Base-by-base conservation (phyloP, 2,113 vertebrate genomes). In the Xiphorhynchus elegans region DNA sequence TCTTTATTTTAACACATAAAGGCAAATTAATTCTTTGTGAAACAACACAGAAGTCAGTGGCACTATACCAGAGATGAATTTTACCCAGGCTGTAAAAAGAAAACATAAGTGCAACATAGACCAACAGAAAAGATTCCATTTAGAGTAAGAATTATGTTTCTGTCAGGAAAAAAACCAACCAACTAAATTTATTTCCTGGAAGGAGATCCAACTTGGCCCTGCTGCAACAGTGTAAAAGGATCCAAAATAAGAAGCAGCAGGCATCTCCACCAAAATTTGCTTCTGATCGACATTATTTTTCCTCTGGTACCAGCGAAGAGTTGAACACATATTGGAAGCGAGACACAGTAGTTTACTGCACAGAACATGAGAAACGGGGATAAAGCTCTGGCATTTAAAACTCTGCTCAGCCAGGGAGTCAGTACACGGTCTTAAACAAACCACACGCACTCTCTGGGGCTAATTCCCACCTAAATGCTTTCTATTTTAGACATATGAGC, bases 231-330 rank as follows among this genome's bases (percentile, higher is more conserved):
- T 3, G 42, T 84, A 94, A 86, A 91, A 94, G 76, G 73, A 88
- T 95, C 91, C 96, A 94, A 97, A 97, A 94, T 92, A 94, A 92
- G 92, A 95, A 95, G 95, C 91, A 95, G 94, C 92, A 96, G 87
- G 94, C 93, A 95, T 87, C 84, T 89, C 76, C 1, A 8, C 69
- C 91, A 63, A 56, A 95, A 94, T 93, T 89, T 95, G 72, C 78
- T 93, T 93, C 85, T 95, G 89, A 94, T 90, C 49, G 11, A 77
- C 90, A 46, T 67, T 24, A 49, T 90, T 93, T 92, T 92, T 93
- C 24, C 62, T 96, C 70, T 83, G 89, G 85, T 93, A 77, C 78
- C 68, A 79, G 60, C 52, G 69, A 50, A 84, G 59, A 90, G 63
- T n/a, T 79, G 91, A 74, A 74, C 63, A 91, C 13, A 26, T 23